phyloP scores from a whole-genome alignment of 2,113 vertebrate genomes.

The Paralichthys olivaceus region DNA sequence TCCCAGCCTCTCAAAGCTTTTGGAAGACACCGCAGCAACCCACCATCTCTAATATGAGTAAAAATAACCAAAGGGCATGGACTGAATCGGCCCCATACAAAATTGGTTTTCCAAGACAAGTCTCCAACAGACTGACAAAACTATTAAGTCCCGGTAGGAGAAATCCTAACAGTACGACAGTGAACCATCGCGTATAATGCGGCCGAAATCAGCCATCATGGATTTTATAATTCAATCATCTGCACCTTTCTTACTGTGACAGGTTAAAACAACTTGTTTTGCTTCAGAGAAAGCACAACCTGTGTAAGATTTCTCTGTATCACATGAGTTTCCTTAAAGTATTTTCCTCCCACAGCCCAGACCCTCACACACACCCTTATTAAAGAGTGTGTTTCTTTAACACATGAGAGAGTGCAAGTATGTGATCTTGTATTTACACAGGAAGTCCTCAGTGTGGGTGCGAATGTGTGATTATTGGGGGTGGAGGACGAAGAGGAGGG shows the following conservation, averaged over 20 bases:
- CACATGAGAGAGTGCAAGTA: not conserved
- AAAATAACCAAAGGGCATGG: conserved; percentile 13
- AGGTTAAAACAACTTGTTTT: not conserved
- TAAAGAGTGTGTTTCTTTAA: not conserved
- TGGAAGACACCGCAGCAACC: not conserved
- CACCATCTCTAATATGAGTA: not conserved
- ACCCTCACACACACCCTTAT: not conserved
- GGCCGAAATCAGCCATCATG: conserved; percentile 4
- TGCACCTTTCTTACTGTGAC: not conserved
- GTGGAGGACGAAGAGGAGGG: not conserved
- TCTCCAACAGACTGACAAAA: conserved; percentile 8
- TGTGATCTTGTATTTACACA: too few relatives aligned
- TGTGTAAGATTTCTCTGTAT: too few relatives aligned
- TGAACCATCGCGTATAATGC: not conserved
- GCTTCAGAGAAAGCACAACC: too few relatives aligned
- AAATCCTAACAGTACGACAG: not conserved
- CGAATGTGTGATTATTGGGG: not conserved
- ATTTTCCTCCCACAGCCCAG: not conserved
- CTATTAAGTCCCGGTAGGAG: not conserved
- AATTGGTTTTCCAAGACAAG: not conserved
- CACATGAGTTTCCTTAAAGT: not conserved
- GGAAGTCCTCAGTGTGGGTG: not conserved
- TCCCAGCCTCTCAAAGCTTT: too few relatives aligned
- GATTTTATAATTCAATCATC: not conserved
- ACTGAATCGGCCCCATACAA: conserved; percentile 13